These are phyloP conservation scores for Aplocera efformata DNA, from an alignment of 2,888 invertebrate species.

Conservation along the genomic window DNA sequence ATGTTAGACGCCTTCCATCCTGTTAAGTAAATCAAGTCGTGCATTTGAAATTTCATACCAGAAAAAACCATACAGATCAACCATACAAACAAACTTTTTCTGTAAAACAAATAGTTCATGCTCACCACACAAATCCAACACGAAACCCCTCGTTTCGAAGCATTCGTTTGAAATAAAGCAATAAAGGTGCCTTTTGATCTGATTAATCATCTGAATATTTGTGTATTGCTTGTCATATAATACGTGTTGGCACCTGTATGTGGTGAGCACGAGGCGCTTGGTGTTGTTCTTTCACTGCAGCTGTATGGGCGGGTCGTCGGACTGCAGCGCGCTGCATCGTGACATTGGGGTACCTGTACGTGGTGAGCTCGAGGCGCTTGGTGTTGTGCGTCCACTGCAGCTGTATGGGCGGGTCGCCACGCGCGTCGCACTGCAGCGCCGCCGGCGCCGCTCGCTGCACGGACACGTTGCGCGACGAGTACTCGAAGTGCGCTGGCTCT, in stretches of 20 bases:
- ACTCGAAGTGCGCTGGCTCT: conserved; percentile 90
- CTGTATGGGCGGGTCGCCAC: conserved; percentile 90
- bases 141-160: too few relatives aligned
- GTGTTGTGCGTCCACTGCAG: conserved; percentile 90
- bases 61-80: too few relatives aligned
- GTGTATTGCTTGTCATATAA: too few relatives aligned
- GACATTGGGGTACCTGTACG: conserved; percentile 83
- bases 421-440: conserved; percentile 87
- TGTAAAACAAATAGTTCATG: too few relatives aligned
- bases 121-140: too few relatives aligned
- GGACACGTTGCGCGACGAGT: conserved; percentile 87
- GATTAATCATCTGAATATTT: too few relatives aligned
- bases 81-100: too few relatives aligned
- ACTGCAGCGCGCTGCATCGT: conserved; percentile 86
- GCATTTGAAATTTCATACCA: too few relatives aligned
- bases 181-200: too few relatives aligned
- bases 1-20: too few relatives aligned
- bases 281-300: conserved; percentile 90
- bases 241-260: conserved; percentile 83
- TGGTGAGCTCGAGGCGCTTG: conserved; percentile 84
- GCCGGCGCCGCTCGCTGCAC: conserved; percentile 87
- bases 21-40: too few relatives aligned
- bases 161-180: too few relatives aligned
- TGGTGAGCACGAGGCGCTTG: conserved; percentile 84
- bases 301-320: conserved; percentile 90